These are phyloP conservation scores for Tragelaphus eurycerus DNA, from an alignment of 2,797 vertebrate species.

Conservation along the genomic window DNA sequence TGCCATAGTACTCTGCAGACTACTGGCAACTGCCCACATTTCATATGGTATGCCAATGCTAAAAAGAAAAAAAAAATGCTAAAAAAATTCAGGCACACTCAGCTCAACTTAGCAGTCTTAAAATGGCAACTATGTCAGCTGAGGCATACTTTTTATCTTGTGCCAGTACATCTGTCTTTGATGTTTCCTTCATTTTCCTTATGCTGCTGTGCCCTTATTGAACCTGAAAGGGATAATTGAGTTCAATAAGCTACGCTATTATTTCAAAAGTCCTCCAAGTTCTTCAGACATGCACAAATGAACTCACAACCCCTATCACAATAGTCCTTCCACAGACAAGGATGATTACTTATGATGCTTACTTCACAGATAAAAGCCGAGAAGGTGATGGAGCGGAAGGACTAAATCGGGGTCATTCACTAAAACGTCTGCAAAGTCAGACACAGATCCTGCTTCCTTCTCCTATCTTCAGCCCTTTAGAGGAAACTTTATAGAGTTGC, in stretches of 20 bases:
- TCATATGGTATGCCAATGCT: slow-evolving; percentile 57
- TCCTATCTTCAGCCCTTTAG: not conserved
- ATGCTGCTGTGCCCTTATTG: slow-evolving; percentile 8
- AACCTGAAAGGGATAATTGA: slow-evolving; percentile 27
- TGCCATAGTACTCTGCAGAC: slow-evolving; percentile 53
- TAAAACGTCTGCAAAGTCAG: not conserved
- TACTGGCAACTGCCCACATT: slow-evolving; percentile 72
- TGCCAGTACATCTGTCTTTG: slow-evolving; percentile 64
- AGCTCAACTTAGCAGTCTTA: slow-evolving; percentile 68
- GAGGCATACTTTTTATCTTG: slow-evolving; percentile 55
- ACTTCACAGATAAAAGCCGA: not conserved
- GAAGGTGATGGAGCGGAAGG: not conserved
- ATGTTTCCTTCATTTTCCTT: slow-evolving; percentile 55
- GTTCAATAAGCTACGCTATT: not conserved
- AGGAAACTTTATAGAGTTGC: not conserved
- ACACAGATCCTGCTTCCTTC: not conserved
- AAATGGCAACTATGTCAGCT: slow-evolving; percentile 69
- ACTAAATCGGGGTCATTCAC: not conserved
- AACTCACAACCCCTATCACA: not conserved
- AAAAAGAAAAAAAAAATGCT: slow-evolving; percentile 44
- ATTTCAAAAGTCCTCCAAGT: not conserved
- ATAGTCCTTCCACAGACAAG: not conserved
- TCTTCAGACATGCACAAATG: not conserved
- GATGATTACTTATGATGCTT: not conserved
- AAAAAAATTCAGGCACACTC: slow-evolving; percentile 1